Evolutionary conservation across 2,797 vertebrate genomes (phyloP).

Genomic region (Liparis tanakae): DNA sequence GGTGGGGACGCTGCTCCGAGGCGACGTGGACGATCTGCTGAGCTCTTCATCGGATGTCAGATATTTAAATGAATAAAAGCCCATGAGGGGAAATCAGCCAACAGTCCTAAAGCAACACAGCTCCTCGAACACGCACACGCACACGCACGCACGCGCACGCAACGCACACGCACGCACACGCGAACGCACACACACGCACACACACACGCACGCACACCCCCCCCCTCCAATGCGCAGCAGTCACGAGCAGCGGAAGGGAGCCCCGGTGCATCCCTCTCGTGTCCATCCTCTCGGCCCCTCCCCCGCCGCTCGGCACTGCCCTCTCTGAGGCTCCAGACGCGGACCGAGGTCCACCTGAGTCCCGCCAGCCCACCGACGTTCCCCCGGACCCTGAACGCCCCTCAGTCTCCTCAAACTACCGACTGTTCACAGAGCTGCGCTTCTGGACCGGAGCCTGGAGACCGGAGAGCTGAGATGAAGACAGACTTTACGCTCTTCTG

Average conservation of each 20-base stretch:
- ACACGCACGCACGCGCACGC: constrained; percentile 11
- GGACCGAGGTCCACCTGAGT: constrained; percentile 72
- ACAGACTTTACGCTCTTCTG: constrained; percentile 82
- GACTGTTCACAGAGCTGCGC: constrained; percentile 36
- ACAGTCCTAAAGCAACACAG: too few species aligned
- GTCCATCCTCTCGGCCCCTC: constrained; percentile 73
- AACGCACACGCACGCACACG: constrained; percentile 13
- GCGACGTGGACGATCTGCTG: too few species aligned
- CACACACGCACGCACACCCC: constrained; percentile 12
- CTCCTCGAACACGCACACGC: constrained; percentile 11
- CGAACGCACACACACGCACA: constrained; percentile 14
- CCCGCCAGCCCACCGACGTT: constrained; percentile 48
- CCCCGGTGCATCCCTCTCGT: constrained; percentile 84
- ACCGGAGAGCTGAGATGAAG: constrained; percentile 90
- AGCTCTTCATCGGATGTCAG: too few species aligned
- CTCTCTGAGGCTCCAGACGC: constrained; percentile 44
- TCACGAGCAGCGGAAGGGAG: constrained; percentile 87
- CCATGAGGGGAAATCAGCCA: too few species aligned
- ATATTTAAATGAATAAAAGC: too few species aligned
- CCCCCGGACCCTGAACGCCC: constrained; percentile 21
- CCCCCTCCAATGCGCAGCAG: constrained; percentile 61
- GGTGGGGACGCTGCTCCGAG: too few species aligned
- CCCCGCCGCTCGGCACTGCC: constrained; percentile 49
- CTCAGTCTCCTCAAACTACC: constrained; percentile 14
- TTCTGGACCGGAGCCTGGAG: constrained; percentile 81